Conservation (phyloP, 2,113 vertebrate species). For the Alectura lathami region DNA sequence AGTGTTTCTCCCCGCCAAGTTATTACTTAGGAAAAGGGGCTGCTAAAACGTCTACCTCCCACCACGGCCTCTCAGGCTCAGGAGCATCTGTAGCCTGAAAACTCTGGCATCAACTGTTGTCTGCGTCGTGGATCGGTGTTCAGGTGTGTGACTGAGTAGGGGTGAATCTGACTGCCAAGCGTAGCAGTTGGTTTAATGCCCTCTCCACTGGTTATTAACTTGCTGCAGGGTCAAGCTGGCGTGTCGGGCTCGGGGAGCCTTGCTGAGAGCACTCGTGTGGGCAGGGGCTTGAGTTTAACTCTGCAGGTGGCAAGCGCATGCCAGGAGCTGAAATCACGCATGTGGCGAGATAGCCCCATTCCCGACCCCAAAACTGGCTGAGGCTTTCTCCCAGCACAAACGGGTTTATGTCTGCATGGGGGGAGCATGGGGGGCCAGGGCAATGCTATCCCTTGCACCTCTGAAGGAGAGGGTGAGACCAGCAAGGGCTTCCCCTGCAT, state of each 20-base stretch:
- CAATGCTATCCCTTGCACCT: background rate
- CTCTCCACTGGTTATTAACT: slow-evolving; percentile 9
- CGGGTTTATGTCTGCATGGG: background rate
- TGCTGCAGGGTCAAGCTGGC: slow-evolving; percentile 11
- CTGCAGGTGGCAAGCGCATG: background rate
- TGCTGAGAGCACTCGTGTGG: slow-evolving; percentile 15
- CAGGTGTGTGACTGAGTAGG: background rate
- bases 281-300: background rate
- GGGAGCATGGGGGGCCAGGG: background rate
- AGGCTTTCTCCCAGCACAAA: background rate
- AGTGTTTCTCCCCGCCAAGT: background rate
- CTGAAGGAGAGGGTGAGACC: background rate
- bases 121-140: background rate
- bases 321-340: background rate
- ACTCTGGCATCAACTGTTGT: background rate
- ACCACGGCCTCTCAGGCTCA: background rate
- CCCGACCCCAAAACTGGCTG: background rate
- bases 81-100: background rate
- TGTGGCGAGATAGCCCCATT: background rate
- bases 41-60: background rate
- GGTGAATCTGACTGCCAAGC: background rate
- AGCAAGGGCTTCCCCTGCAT: background rate
- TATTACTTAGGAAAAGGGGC: background rate
- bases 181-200: background rate
- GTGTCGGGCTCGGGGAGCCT: background rate